phyloP scores from a whole-genome alignment of 2,113 vertebrate genomes.

The Centropus unirufus region DNA sequence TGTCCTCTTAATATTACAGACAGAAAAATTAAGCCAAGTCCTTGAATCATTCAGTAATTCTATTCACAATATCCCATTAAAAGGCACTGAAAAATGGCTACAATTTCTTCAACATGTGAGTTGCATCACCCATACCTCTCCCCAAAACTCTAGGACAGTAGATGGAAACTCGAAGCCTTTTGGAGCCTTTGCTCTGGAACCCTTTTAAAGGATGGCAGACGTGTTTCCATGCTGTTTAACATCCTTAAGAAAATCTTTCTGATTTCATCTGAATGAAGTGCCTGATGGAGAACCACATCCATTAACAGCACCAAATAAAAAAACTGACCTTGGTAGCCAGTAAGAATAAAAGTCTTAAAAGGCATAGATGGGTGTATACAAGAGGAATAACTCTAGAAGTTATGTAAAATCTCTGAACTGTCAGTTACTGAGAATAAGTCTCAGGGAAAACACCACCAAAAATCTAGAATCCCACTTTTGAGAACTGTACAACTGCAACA shows the following conservation, averaged over 20 bases:
- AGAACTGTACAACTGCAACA: neutral
- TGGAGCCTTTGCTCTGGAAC: neutral
- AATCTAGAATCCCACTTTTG: neutral
- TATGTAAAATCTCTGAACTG: accelerated
- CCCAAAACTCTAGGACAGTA: neutral
- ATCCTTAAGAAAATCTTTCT: neutral
- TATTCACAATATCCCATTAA: neutral
- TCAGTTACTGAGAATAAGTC: neutral
- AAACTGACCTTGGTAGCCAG: neutral
- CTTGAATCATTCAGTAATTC: neutral
- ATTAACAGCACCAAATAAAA: neutral
- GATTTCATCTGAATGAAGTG: neutral
- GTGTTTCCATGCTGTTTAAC: neutral
- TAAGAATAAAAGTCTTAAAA: neutral
- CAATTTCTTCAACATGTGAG: neutral
- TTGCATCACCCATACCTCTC: neutral
- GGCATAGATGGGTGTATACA: neutral
- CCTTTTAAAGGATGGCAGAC: neutral
- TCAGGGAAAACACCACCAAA: neutral
- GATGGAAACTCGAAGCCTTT: neutral
- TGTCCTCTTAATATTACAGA: neutral
- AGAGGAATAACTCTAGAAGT: neutral
- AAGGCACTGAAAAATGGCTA: neutral
- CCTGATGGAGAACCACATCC: neutral
- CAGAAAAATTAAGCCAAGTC: neutral